Base-by-base conservation (phyloP, 1,140 invertebrate genomes). In the Drosophila pectinifera region DNA sequence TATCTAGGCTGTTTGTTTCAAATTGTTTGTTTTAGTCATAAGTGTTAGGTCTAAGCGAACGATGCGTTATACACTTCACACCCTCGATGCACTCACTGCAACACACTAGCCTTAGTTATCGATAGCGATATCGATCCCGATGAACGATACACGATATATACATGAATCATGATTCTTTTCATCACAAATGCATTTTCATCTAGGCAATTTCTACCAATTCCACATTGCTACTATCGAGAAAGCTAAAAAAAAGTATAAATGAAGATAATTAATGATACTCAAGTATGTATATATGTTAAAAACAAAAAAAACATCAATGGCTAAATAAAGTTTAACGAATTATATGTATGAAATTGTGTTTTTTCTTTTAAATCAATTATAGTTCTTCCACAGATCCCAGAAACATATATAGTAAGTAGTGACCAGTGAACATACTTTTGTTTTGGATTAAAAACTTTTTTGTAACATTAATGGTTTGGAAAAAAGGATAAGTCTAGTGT, bases 1-100 rank as follows among this genome's bases (percentile, higher is more conserved):
- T 53, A 53, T 70, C 55, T 89, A 89, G 84, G 84, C 84, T 88
- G 84, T 88, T 88, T 88, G 84, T 88, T 88, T 88, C 84, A 88
- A 84, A 77, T 89, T 89, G 64, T 88, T 89, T 88, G 73, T 78
- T 65, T 53, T 84, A 84, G 64, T 89, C 80, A 89, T 88, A 88
- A 88, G 80, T 39, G 56, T 34, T 89, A 88, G 84, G 58, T 83
- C 48, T 86, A 86, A 89, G 79, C 84, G 65, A 70, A 72, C 51
- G 56, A 89, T 88, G 83, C 83, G 83, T 88, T 88, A 88, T 88
- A 88, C 51, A 76, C 58, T 63, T 59, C 51, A 62, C 43, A 69
- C 53, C 63, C 49, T 42, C 53, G 63, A 59, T 69, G 41, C 46
- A 62, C 36, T 69, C 72, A 80, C 58, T 68, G 56, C 56, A 65